Evolutionary conservation across 2,797 vertebrate genomes (phyloP).

Genomic region (Lagorchestes hirsutus): DNA sequence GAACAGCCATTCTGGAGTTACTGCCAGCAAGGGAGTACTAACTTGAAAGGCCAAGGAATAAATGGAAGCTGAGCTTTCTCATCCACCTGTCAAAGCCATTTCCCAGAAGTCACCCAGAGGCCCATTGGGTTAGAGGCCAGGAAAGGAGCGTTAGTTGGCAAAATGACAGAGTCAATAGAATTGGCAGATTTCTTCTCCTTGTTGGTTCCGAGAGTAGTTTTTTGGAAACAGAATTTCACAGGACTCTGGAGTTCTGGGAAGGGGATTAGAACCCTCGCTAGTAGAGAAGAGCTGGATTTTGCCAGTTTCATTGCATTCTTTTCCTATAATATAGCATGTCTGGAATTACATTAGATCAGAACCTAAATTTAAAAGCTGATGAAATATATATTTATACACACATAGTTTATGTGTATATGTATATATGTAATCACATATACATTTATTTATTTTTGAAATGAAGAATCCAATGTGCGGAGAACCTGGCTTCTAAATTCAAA

Average conservation of each 20-base stretch:
- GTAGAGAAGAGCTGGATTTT: constrained; percentile 17
- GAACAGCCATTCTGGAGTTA: constrained; percentile 63
- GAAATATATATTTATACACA: neutral
- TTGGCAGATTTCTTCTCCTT: neutral
- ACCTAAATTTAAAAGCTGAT: constrained; percentile 33
- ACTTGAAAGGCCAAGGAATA: constrained; percentile 66
- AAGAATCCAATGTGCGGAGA: constrained; percentile 2
- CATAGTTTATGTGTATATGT: neutral
- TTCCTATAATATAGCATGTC: neutral
- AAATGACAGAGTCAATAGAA: neutral
- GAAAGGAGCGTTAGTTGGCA: neutral
- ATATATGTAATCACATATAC: too few relatives aligned
- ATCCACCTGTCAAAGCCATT: neutral
- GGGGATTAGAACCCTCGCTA: neutral
- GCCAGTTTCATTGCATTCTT: neutral
- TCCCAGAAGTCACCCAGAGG: neutral
- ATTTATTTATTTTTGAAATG: neutral
- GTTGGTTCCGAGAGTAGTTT: constrained; percentile 15
- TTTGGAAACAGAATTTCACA: neutral
- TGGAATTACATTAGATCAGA: neutral
- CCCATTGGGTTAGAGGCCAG: constrained; percentile 63
- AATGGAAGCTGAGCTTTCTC: constrained; percentile 53
- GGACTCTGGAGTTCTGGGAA: constrained; percentile 30
- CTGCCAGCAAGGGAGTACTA: constrained; percentile 58
- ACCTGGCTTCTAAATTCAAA: neutral